Conservation (phyloP, 1,140 invertebrate species). For the Belonocnema kinseyi region DNA sequence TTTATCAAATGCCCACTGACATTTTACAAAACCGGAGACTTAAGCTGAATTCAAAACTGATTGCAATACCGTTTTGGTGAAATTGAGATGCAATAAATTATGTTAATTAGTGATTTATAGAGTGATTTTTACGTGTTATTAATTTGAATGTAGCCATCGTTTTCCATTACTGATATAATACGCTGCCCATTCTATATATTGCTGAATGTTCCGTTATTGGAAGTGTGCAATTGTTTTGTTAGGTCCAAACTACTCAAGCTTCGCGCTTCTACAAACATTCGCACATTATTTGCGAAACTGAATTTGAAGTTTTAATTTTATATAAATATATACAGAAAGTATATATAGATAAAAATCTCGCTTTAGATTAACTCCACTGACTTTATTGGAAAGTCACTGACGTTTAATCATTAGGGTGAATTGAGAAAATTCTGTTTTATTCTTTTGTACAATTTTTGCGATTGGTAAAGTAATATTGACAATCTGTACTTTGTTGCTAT, state of each 20-base stretch:
- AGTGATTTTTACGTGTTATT: neutral
- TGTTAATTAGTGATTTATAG: neutral
- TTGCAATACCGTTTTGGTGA: neutral
- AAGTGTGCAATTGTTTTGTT: slow-evolving; percentile 29
- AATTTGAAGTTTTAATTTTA: slow-evolving; percentile 22
- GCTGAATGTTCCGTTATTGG: slow-evolving; percentile 24
- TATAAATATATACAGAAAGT: slow-evolving; percentile 11
- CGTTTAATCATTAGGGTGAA: slow-evolving; percentile 11
- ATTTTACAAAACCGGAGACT: neutral
- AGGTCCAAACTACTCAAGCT: slow-evolving; percentile 17
- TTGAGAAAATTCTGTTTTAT: neutral
- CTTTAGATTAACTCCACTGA: slow-evolving; percentile 27
- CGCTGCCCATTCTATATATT: slow-evolving; percentile 11
- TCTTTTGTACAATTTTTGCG: neutral
- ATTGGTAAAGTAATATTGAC: neutral
- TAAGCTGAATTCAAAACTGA: slow-evolving; percentile 2
- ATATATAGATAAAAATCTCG: slow-evolving; percentile 20
- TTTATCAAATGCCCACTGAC: neutral
- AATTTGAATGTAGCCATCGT: neutral
- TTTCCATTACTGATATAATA: slow-evolving; percentile 25
- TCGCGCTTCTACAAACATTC: slow-evolving; percentile 5
- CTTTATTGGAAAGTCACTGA: slow-evolving; percentile 23
- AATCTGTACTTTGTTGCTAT: neutral
- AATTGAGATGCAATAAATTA: neutral
- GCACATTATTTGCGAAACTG: slow-evolving; percentile 26